Conservation (phyloP, 2,888 invertebrate genomes). For the Hyposoter dolosus region DNA sequence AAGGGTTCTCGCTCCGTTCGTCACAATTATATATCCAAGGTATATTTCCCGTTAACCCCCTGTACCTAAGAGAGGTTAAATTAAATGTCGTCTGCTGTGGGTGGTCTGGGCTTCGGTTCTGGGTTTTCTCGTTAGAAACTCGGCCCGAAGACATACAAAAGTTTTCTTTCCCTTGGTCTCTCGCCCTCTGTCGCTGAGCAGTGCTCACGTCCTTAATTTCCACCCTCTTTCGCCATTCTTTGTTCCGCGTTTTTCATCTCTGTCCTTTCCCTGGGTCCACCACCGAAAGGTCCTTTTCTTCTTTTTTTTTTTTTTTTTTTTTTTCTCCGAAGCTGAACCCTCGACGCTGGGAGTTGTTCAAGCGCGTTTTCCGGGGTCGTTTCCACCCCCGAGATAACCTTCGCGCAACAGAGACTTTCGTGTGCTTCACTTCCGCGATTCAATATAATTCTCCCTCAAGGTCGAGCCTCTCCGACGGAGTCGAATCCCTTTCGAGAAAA, state of each 20-base stretch:
- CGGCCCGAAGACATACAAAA: constrained; percentile 5
- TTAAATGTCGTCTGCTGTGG: constrained; percentile 58
- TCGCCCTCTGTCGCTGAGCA: constrained; percentile 30
- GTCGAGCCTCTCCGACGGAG: constrained; percentile 56
- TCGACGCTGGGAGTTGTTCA: constrained; percentile 22
- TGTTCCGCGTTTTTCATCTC: constrained; percentile 60
- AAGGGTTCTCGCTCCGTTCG: constrained; percentile 61
- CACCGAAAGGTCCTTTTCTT: constrained; percentile 18
- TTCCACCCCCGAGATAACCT: constrained; percentile 73
- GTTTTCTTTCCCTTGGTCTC: constrained; percentile 5
- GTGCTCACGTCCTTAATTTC: constrained; percentile 66
- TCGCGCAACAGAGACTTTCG: constrained; percentile 61
- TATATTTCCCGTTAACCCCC: constrained; percentile 8
- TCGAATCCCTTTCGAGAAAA: constrained; percentile 26
- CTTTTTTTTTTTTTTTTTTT: constrained; percentile 24
- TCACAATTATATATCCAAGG: constrained; percentile 63
- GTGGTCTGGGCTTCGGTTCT: constrained; percentile 34
- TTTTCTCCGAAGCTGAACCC: constrained; percentile 49
- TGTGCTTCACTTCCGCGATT: constrained; percentile 76
- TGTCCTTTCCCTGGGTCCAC: constrained; percentile 23
- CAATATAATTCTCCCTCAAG: constrained; percentile 73
- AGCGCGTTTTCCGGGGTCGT: constrained; percentile 64
- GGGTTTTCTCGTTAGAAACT: constrained; percentile 28
- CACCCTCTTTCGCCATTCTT: constrained; percentile 63
- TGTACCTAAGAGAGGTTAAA: constrained; percentile 38